Evolutionary conservation across 2,113 vertebrate species (phyloP), one percentile per base, ranked within the genome.

Genomic region (Crotalus horridus): DNA sequence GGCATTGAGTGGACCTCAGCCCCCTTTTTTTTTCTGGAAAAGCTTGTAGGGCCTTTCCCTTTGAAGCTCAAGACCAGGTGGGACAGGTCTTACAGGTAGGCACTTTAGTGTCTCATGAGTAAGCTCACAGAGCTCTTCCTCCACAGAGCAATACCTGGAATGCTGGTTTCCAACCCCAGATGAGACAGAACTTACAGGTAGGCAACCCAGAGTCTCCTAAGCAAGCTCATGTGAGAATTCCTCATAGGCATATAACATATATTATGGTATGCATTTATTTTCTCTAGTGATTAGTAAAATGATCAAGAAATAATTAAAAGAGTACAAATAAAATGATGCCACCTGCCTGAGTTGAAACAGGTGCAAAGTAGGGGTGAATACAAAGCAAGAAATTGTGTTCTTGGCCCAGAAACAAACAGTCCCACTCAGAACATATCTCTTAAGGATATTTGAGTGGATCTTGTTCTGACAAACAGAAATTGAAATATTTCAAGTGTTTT

Each of bases 61-160:
- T 29, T 9, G 26, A 85, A 89, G 51, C 6, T 33, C 87, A 89
- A 56, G 74, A 29, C 43, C 69, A 43, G 55, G 43, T 93, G 43
- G 69, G 46, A 61, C 55, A 93, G 39, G 74, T 33, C 69, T 48
- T 93, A 85, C 61, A 89, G 88, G 88, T 93, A 90, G 92, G 88
- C 92, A 90, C 92, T 13, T 69, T n/a, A 86, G 92, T 61, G 55
- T 85, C 92, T 86, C 74, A 61, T 89, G 85, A 93, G 88, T 26
- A 90, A 93, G 92, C 92, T 93, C 88, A 93, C 88, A 90, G 92
- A 93, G 88, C 39, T 93, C 92, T 93, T 93, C 92, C 92, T 93
- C 88, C 92, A 93, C 92, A 93, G 92, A 86, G 92, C 69, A 48
- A 13, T 85, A 86, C 88, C 7, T 48, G 74, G 92, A 92, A 56